phyloP scores from a whole-genome alignment of 1,140 invertebrate genomes.

The Heterodera carotae region DNA sequence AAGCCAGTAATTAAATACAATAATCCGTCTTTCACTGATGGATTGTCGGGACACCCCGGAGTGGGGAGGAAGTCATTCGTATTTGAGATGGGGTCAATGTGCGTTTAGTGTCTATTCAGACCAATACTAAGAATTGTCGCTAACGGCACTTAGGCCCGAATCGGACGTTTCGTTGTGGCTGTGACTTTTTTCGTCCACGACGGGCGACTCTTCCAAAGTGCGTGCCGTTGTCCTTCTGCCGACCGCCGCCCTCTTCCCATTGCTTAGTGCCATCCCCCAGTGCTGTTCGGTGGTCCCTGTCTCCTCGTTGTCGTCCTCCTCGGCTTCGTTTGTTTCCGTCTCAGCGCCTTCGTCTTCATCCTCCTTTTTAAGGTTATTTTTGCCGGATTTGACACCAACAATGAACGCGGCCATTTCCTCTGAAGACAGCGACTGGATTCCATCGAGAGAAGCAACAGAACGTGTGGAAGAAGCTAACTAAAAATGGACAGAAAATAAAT shows the following conservation, averaged over 20 bases:
- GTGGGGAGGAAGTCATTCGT: background rate
- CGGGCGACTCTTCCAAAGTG: background rate
- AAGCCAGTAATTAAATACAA: no score
- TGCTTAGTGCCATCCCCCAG: background rate
- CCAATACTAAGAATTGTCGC: background rate
- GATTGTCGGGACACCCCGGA: no score
- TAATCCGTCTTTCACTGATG: no score
- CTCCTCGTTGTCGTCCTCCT: slow-evolving; percentile 13
- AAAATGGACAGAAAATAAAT: slow-evolving; percentile 28
- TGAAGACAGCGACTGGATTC: slow-evolving; percentile 53
- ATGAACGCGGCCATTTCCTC: slow-evolving; percentile 64
- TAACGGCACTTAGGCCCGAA: slow-evolving; percentile 26
- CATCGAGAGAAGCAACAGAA: slow-evolving; percentile 43
- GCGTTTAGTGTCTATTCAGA: no score
- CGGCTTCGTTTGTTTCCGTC: slow-evolving; percentile 9
- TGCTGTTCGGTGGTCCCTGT: no score
- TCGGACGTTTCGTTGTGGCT: slow-evolving; percentile 25
- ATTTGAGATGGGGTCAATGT: no score
- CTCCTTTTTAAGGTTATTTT: slow-evolving; percentile 11
- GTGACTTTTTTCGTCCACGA: background rate
- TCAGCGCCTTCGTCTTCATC: slow-evolving; percentile 25
- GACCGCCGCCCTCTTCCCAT: background rate
- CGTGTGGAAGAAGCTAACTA: slow-evolving; percentile 49
- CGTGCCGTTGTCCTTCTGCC: slow-evolving; percentile 4
- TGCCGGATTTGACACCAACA: slow-evolving; percentile 52